phyloP scores from a whole-genome alignment of 2,888 invertebrate species.

The Cordilura impudica region DNA sequence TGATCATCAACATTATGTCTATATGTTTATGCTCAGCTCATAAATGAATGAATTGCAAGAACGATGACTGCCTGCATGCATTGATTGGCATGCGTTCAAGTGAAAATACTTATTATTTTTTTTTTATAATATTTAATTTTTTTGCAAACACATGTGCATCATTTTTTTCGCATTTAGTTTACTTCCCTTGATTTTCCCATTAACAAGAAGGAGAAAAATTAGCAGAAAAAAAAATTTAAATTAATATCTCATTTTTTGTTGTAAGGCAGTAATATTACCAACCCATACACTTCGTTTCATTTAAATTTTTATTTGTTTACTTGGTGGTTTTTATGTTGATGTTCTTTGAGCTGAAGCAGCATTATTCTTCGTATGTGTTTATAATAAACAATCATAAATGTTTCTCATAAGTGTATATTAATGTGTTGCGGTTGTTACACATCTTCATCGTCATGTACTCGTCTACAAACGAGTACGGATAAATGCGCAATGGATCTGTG shows the following conservation, averaged over 20 bases:
- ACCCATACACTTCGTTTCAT: constrained; percentile 27
- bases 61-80: constrained; percentile 35
- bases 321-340: background rate
- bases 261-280: constrained; percentile 41
- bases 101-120: constrained; percentile 58
- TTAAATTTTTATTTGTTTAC: background rate
- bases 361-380: constrained; percentile 22
- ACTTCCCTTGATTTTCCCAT: constrained; percentile 28
- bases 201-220: constrained; percentile 25
- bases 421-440: constrained; percentile 56
- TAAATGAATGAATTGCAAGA: constrained; percentile 32
- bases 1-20: constrained; percentile 29
- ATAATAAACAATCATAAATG: constrained; percentile 65
- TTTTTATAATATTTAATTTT: constrained; percentile 12
- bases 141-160: constrained; percentile 47
- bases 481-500: constrained; percentile 31
- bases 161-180: constrained; percentile 13
- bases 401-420: constrained; percentile 56
- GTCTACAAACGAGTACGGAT: background rate
- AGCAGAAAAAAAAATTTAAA: constrained; percentile 37
- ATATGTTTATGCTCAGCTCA: constrained; percentile 37
- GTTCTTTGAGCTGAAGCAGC: background rate
- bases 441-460: constrained; percentile 28
- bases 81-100: constrained; percentile 68
- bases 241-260: constrained; percentile 58